Conservation (phyloP, 2,797 vertebrate species). For the Triplophysa yarkandensis region DNA sequence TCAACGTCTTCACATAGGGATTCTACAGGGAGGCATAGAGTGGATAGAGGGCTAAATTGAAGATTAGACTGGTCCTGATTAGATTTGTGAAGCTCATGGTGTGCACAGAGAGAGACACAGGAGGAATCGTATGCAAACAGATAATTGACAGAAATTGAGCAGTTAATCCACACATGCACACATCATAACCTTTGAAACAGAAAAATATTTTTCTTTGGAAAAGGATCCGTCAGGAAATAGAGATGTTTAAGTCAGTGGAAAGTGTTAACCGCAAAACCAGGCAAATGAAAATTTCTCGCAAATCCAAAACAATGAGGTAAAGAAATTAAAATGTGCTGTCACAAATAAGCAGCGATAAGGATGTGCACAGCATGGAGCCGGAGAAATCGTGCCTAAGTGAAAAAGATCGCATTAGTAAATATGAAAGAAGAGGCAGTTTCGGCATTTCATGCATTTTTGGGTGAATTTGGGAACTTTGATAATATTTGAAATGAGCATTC, state of each 20-base stretch:
- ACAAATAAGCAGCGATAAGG: conserved; percentile 14
- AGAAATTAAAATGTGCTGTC: conserved; percentile 29
- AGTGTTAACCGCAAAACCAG: not conserved
- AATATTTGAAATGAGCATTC: conserved; percentile 1
- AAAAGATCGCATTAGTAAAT: not conserved
- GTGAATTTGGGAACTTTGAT: conserved; percentile 31
- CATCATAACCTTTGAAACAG: conserved; percentile 22
- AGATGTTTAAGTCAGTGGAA: conserved; percentile 15
- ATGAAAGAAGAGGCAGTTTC: conserved; percentile 2
- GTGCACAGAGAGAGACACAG: conserved; percentile 20
- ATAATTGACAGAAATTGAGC: conserved; percentile 37
- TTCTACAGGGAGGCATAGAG: conserved; percentile 39
- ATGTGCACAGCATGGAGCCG: conserved; percentile 4
- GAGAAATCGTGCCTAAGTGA: not conserved
- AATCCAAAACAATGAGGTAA: conserved; percentile 19
- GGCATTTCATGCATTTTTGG: conserved; percentile 3
- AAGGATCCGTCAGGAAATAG: conserved; percentile 30
- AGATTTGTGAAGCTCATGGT: conserved; percentile 52
- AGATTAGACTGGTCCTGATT: conserved; percentile 59
- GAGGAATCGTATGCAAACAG: conserved; percentile 23
- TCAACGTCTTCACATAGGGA: conserved; percentile 47
- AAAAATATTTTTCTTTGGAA: conserved; percentile 17
- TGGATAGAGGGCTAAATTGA: conserved; percentile 42
- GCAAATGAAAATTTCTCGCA: not conserved
- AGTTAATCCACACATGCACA: conserved; percentile 7